Conservation (phyloP, 2,113 vertebrate species). For the Bettongia penicillata region DNA sequence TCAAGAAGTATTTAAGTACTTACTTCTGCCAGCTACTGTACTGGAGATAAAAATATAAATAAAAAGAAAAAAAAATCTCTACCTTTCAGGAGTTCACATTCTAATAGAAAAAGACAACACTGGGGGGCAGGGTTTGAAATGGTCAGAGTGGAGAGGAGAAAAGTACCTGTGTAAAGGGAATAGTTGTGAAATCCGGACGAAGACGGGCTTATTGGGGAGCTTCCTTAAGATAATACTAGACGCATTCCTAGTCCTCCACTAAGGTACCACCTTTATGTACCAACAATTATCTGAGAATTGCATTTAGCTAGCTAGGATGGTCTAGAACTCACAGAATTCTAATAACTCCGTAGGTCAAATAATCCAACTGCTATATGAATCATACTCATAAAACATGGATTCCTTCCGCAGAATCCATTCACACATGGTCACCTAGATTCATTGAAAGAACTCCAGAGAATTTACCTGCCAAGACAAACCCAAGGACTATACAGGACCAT, state of each 20-base stretch:
- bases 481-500: neutral
- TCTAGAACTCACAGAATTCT: neutral
- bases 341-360: neutral
- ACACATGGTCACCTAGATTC: neutral
- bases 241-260: neutral
- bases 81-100: neutral
- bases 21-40: neutral
- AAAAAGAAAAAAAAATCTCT: neutral
- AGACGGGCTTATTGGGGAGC: neutral
- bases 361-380: neutral
- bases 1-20: neutral
- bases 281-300: neutral
- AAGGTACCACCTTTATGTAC: neutral
- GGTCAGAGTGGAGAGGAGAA: neutral
- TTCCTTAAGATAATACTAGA: neutral
- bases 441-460: neutral
- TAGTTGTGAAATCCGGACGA: neutral
- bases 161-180: neutral
- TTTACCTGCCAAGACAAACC: neutral
- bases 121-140: rapidly evolving
- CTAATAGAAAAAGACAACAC: neutral
- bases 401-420: neutral
- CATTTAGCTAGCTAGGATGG: neutral
- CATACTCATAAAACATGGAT: neutral
- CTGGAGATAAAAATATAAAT: neutral